Percentiles rank a stretch among this genome's conserved stretches.
These are phyloP conservation scores for Hyalella azteca DNA, from an alignment of 2,888 invertebrate genomes.

Conservation along the genomic window DNA sequence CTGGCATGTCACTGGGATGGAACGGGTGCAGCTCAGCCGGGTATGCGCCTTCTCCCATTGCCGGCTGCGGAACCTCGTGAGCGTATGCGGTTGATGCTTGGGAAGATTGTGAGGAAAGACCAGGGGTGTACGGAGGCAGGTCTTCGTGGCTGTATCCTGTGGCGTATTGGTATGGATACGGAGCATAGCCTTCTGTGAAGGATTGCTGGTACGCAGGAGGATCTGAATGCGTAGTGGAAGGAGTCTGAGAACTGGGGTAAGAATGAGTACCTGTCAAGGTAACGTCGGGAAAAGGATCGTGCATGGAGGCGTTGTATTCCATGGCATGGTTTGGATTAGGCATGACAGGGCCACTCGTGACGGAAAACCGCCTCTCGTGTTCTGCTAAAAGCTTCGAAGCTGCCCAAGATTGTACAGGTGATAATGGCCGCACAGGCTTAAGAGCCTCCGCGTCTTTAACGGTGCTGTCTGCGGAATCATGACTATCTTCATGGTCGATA, in stretches of 20 bases:
- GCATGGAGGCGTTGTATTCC: constrained; percentile 44
- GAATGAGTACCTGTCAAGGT: constrained; percentile 53
- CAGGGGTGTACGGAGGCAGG: constrained; percentile 52
- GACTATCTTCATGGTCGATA: constrained; percentile 52
- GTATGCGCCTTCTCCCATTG: constrained; percentile 44
- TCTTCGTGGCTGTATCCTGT: constrained; percentile 54
- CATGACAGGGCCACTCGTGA: constrained; percentile 50
- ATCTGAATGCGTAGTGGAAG: constrained; percentile 55
- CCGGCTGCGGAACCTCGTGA: constrained; percentile 52
- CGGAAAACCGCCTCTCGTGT: constrained; percentile 56
- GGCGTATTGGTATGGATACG: constrained; percentile 51
- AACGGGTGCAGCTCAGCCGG: constrained; percentile 44
- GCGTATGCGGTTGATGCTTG: constrained; percentile 55
- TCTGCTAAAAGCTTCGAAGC: constrained; percentile 55
- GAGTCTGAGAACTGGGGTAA: constrained; percentile 54
- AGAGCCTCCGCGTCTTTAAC: constrained; percentile 48
- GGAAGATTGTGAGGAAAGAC: constrained; percentile 54
- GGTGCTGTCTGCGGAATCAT: constrained; percentile 52
- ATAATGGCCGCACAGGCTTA: constrained; percentile 51
- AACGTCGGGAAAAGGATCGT: constrained; percentile 51
- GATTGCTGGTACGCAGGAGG: constrained; percentile 56
- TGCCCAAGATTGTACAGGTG: constrained; percentile 57
- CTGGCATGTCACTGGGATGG: constrained; percentile 40
- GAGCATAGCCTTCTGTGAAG: constrained; percentile 47
- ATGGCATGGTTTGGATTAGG: constrained; percentile 38